Evolutionary conservation across 2,797 vertebrate species (phyloP).

Genomic region (Amphiprion clarkii): DNA sequence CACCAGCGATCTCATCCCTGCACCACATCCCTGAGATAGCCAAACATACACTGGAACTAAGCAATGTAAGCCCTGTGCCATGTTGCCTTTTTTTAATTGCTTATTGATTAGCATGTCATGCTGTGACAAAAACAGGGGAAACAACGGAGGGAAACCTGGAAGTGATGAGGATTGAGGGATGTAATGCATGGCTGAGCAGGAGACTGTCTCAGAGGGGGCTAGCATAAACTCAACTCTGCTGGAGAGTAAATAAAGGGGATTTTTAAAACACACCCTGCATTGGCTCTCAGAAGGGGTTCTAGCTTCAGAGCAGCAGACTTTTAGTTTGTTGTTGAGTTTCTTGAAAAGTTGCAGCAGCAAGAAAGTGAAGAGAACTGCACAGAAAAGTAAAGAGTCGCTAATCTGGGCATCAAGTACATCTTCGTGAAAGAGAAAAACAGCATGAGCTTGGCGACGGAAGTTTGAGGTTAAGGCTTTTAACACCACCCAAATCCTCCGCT

Average conservation of each 20-base stretch:
- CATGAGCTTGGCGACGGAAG: slow-evolving; percentile 56
- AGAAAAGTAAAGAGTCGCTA: slow-evolving; percentile 11
- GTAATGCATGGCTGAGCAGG: slow-evolving; percentile 59
- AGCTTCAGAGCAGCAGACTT: slow-evolving; percentile 15
- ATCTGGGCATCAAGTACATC: slow-evolving; percentile 29
- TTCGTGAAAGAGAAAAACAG: slow-evolving; percentile 54
- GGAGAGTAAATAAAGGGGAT: slow-evolving; percentile 61
- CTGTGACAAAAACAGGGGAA: slow-evolving; percentile 70
- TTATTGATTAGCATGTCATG: slow-evolving; percentile 76
- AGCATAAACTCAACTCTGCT: slow-evolving; percentile 57
- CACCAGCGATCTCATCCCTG: slow-evolving; percentile 8
- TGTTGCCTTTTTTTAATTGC: slow-evolving; percentile 76
- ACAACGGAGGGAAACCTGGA: slow-evolving; percentile 59
- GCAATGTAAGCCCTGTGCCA: slow-evolving; percentile 41
- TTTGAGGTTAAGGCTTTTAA: slow-evolving; percentile 74
- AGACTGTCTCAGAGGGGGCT: slow-evolving; percentile 38
- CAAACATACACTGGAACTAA: slow-evolving; percentile 37
- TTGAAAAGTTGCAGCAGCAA: not conserved
- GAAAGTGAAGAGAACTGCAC: not conserved
- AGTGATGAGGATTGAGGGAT: slow-evolving; percentile 59
- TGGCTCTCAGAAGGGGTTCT: slow-evolving; percentile 23
- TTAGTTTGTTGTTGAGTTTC: slow-evolving; percentile 1
- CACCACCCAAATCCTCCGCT: slow-evolving; percentile 54
- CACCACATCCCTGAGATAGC: slow-evolving; percentile 9
- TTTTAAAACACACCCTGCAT: slow-evolving; percentile 6